Conservation (phyloP, 2,888 invertebrate species). For the Mesoligia furuncula region DNA sequence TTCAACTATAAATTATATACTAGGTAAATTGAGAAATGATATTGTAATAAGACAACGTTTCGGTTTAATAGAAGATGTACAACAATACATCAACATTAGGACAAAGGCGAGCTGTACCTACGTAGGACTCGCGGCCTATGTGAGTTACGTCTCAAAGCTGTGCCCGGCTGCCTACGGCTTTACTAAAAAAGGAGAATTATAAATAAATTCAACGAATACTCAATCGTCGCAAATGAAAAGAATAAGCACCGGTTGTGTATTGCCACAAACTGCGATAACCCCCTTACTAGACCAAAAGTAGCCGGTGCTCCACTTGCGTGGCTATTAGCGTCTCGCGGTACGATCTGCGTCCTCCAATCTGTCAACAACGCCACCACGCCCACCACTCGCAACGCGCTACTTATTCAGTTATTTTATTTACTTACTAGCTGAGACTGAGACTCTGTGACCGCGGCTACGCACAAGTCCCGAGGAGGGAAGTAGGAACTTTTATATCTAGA, state of each 20-base stretch:
- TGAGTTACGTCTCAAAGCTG: not conserved
- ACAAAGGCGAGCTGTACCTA: no score
- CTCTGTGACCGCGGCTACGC: not conserved
- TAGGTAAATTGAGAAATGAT: not conserved
- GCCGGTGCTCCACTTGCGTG: not conserved
- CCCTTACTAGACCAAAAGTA: not conserved
- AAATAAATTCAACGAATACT: not conserved
- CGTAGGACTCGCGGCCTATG: not conserved
- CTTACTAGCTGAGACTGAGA: not conserved
- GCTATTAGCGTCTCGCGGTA: not conserved
- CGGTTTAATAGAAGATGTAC: not conserved
- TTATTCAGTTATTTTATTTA: constrained; percentile 3
- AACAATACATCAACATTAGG: not conserved
- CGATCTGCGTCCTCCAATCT: not conserved
- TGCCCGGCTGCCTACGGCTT: no score
- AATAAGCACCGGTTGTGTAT: not conserved
- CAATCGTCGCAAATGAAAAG: not conserved
- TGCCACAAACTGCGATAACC: not conserved
- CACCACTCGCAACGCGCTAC: not conserved
- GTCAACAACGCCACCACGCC: not conserved
- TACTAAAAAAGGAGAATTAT: not conserved
- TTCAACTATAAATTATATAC: not conserved
- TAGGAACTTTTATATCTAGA: not conserved
- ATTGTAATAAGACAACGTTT: no score
- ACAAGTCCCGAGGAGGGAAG: not conserved